Evolutionary conservation across 1,140 invertebrate genomes (phyloP), one percentile per base, ranked within the genome.

Genomic region (Rhyacophila brunnea): DNA sequence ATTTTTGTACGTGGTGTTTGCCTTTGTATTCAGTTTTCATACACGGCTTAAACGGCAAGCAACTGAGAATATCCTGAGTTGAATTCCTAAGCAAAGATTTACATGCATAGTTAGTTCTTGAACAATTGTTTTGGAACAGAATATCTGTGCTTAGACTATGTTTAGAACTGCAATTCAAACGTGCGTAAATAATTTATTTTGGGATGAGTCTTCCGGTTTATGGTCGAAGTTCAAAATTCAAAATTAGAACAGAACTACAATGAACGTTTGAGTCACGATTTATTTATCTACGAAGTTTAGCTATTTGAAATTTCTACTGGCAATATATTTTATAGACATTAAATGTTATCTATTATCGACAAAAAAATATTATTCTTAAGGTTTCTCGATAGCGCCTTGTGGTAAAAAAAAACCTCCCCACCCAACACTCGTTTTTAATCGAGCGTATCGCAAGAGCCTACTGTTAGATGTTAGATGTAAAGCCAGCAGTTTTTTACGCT

Each of bases 41-140:
- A 9, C 23, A 28, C 23, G 23, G 23, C 17, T 15, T 19, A 45
- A 19, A 45, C 43, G 43, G 15, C 10, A 15, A 17, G 34, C 43
- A 46, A 55, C 46, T 55, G 53, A 46, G 53, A 28, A 58, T 17
- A 58, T 49, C 36, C 19, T 58, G 45, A 48, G 38, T 14, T 36
- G 40, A 58, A 42, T 50, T 58, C 36, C 20, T 23, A 17, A 45
- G 34, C 32, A 28, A 47, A 50, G 47, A 58, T 58, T 49, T 58
- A 50, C 46, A 18, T 13, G 40, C 55, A 48, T 48, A 49, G 55
- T 48, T 58, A 11, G 17, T 17, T 32, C 23, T 49, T 34, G 19
- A 14, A 49, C 47, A 34, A 49, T 49, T 13, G 32, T 49, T 32
- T 14, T 17, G 5, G 32, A 49, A 19, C 13, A 9, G 17, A 32